Conservation (phyloP, 2,113 vertebrate genomes). For the Marcusenius ussheri region DNA sequence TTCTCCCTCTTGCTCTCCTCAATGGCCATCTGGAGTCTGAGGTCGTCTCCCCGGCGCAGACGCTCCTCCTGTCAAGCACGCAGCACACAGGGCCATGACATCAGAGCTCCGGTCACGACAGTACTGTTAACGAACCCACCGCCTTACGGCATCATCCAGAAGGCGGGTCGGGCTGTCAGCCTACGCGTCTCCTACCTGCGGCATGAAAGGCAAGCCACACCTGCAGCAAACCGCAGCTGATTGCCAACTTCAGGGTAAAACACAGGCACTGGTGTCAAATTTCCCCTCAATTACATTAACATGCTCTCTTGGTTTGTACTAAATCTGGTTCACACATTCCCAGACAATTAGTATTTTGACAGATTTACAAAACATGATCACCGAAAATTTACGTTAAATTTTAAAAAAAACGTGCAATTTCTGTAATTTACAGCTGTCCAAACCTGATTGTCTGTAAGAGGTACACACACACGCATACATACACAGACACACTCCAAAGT, state of each 20-base stretch:
- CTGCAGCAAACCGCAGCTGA: background rate
- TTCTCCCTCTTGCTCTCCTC: constrained; percentile 84
- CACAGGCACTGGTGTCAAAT: background rate
- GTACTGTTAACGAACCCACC: background rate
- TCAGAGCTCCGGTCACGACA: constrained; percentile 26
- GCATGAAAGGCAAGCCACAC: background rate
- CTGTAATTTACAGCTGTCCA: background rate
- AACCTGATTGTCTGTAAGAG: constrained; percentile 14
- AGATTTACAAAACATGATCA: background rate
- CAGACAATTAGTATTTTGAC: constrained; percentile 14
- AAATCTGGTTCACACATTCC: background rate
- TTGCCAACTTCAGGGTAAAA: background rate
- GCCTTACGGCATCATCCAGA: background rate
- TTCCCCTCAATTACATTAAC: background rate
- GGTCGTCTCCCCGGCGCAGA: constrained; percentile 78
- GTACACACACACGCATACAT: background rate
- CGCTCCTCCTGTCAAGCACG: constrained; percentile 74
- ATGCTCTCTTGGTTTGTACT: background rate
- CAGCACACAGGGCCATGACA: constrained; percentile 23
- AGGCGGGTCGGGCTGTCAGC: background rate
- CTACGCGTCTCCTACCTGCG: background rate
- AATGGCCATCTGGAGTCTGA: constrained; percentile 86
- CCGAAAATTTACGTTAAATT: background rate
- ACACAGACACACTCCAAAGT: background rate
- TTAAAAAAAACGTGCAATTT: background rate